Evolutionary conservation across 2,888 invertebrate genomes (phyloP).

Genomic region (Holacanthella duospinosa): DNA sequence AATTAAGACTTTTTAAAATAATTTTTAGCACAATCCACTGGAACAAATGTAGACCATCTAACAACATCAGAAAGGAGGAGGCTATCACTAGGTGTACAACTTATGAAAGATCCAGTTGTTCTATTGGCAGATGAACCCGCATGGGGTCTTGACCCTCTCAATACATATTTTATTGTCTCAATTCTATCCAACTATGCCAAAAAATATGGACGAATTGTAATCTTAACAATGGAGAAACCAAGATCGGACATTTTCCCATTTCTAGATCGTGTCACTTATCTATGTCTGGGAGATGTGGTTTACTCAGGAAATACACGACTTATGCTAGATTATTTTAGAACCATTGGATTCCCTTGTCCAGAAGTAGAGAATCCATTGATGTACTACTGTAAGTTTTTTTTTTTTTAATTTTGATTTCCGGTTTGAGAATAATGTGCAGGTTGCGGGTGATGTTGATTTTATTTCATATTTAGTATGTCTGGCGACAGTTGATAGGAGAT

Average conservation of each 20-base stretch:
- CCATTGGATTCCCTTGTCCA: constrained; percentile 92
- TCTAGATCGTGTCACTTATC: constrained; percentile 77
- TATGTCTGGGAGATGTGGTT: constrained; percentile 83
- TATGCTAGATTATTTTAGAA: constrained; percentile 87
- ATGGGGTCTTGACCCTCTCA: constrained; percentile 84
- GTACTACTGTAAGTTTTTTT: constrained; percentile 74
- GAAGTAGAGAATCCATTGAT: constrained; percentile 94
- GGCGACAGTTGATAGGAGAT: constrained; percentile 65
- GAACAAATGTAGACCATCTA: constrained; percentile 69
- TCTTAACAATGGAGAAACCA: constrained; percentile 86
- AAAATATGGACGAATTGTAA: constrained; percentile 78
- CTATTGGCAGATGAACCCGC: constrained; percentile 87
- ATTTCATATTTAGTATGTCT: constrained; percentile 59
- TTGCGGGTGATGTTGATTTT: no score
- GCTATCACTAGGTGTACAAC: constrained; percentile 79
- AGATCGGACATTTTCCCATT: constrained; percentile 91
- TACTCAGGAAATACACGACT: constrained; percentile 83
- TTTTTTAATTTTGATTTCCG: not conserved
- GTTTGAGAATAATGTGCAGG: no score
- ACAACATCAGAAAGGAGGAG: constrained; percentile 81
- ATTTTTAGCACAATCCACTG: constrained; percentile 58
- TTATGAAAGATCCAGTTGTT: constrained; percentile 86
- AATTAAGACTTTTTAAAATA: not conserved
- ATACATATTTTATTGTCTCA: constrained; percentile 87
- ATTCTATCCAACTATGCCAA: constrained; percentile 78